Percentiles rank a stretch among this genome's conserved stretches.
Evolutionary conservation across 2,113 vertebrate species (phyloP).

Genomic region (Chroicocephalus ridibundus): DNA sequence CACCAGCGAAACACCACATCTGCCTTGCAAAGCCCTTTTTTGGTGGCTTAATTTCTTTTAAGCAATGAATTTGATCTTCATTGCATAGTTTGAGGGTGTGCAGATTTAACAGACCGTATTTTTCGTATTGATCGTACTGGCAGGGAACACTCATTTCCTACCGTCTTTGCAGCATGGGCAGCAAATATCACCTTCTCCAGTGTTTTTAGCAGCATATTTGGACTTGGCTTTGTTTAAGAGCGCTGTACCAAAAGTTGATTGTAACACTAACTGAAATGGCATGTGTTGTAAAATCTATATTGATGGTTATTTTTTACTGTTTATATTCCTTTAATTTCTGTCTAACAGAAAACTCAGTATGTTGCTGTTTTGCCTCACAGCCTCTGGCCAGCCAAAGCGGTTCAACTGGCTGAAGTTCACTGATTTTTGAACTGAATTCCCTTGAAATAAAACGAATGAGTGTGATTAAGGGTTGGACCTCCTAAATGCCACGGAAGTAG

Average conservation of each 20-base stretch:
- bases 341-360: constrained; percentile 49
- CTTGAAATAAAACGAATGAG: constrained; percentile 63
- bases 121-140: not conserved
- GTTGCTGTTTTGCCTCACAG: constrained; percentile 46
- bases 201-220: not conserved
- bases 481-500: constrained; percentile 44
- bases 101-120: not conserved
- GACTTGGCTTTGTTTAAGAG: constrained; percentile 8
- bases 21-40: not conserved
- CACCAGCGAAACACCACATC: not conserved
- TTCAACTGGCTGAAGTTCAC: constrained; percentile 23
- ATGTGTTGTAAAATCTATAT: not conserved
- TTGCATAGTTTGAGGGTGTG: not conserved
- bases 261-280: not conserved
- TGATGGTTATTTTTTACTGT: not conserved
- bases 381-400: constrained; percentile 8
- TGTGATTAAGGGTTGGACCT: constrained; percentile 61
- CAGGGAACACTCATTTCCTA: not conserved
- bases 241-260: not conserved
- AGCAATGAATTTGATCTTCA: not conserved
- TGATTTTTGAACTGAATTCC: constrained; percentile 50
- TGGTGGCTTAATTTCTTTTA: not conserved
- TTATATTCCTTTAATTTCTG: constrained; percentile 21
- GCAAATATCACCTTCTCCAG: not conserved
- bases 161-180: not conserved